These are phyloP conservation scores for Ctenopoma multispine DNA, from an alignment of 2,797 vertebrate species.

Conservation along the genomic window DNA sequence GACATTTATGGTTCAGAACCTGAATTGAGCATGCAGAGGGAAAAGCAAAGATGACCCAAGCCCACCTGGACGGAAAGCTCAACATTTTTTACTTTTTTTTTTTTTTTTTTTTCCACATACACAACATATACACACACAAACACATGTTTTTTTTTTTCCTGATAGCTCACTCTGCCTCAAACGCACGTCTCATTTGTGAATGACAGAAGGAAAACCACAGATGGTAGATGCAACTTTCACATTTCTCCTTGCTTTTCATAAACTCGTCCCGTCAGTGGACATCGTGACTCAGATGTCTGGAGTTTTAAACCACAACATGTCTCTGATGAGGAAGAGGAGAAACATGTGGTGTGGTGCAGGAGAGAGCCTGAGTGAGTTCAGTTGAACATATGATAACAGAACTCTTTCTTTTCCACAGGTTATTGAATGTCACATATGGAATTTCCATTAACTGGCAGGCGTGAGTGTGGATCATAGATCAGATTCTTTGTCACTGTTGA, in stretches of 20 bases:
- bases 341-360: neutral
- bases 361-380: slow-evolving; percentile 9
- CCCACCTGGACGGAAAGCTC: slow-evolving; percentile 43
- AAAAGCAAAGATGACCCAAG: slow-evolving; percentile 37
- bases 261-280: slow-evolving; percentile 13
- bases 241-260: slow-evolving; percentile 28
- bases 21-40: slow-evolving; percentile 30
- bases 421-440: slow-evolving; percentile 62
- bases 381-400: slow-evolving; percentile 14
- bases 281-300: slow-evolving; percentile 16
- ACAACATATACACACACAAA: slow-evolving; percentile 8
- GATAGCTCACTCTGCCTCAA: slow-evolving; percentile 32
- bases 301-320: slow-evolving; percentile 13
- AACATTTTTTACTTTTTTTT: slow-evolving; percentile 11
- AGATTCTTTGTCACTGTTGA: slow-evolving; percentile 43
- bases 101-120: slow-evolving; percentile 1
- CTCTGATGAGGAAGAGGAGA: neutral
- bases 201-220: neutral
- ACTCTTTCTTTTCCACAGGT: slow-evolving; percentile 41
- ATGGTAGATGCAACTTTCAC: slow-evolving; percentile 9
- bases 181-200: slow-evolving; percentile 26
- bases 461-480: slow-evolving; percentile 23
- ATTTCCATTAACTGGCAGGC: slow-evolving; percentile 8
- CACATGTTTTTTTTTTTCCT: slow-evolving; percentile 23
- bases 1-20: slow-evolving; percentile 55